Evolutionary conservation across 1,140 invertebrate species (phyloP), one percentile per base, ranked within the genome.

Genomic region (Macrobrachium rosenbergii): DNA sequence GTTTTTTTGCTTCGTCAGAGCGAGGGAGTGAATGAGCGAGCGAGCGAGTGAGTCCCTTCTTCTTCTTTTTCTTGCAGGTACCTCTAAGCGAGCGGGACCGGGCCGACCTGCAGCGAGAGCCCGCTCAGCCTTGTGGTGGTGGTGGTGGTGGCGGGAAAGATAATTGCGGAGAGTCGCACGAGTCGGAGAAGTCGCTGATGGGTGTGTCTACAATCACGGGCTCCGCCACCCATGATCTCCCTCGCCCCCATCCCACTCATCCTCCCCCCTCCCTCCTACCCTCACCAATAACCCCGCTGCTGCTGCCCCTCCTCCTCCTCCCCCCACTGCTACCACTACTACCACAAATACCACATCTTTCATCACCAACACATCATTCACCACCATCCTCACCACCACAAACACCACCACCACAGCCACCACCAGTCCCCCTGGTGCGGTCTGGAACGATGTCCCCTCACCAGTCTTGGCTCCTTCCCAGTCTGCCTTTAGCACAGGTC

Each of bases 171-270:
- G 85, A 81, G 43, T 63, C 85, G 17, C 85, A 82, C 58, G 85
- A 87, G 69, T 75, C 85, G 19, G 85, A 87, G 12, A 87, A 87
- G 64, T 87, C 85, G 16, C 85, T 87, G 78, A 87, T 87, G 85
- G 85, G 85, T 87, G 85, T 87, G 85, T 87, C 85, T 72, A 87
- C 81, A 59, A 87, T 87, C 85, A 87, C 85, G 37, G 85, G 85
- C 76, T 58, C 85, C 45, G 59, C 78, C 52, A 73, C 58, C 78
- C 78, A 76, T 64, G 67, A 76, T 8, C 58, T 75, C 14, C 72
- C 78, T 73, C 67, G 58, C 21, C 63, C 77, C 59, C 76, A 17
- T 63, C 62, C 72, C 45, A 77, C 62, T 45, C 62, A 72, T 19
- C 64, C 60, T 77, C 23, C 77, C 73, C 62, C 82, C 45, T 52